Conservation (phyloP, 2,888 invertebrate species). For the Eupsilia transversa region DNA sequence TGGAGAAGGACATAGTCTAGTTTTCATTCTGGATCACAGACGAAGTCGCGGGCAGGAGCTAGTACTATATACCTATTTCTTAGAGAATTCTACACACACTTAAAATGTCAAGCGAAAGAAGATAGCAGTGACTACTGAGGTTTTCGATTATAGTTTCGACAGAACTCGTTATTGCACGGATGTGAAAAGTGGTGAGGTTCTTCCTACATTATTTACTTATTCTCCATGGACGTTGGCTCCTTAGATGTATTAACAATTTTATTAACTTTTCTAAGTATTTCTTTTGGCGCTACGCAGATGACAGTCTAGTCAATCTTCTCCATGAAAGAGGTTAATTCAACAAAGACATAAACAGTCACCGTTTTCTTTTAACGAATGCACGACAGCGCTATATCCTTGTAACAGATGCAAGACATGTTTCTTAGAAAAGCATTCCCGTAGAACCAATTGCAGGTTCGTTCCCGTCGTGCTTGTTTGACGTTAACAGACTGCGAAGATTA, state of each 20-base stretch:
- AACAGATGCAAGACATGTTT: constrained; percentile 62
- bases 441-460: constrained; percentile 71
- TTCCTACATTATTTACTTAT: constrained; percentile 11
- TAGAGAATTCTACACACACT: constrained; percentile 28
- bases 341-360: constrained; percentile 22
- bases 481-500: constrained; percentile 74
- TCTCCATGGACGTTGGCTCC: not conserved
- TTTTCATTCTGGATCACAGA: not conserved
- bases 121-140: constrained; percentile 19
- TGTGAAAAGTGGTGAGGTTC: constrained; percentile 23
- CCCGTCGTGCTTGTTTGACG: constrained; percentile 64
- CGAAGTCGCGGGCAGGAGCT: not conserved
- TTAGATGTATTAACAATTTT: not conserved
- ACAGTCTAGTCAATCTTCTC: not conserved
- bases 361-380: constrained; percentile 40
- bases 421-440: constrained; percentile 62
- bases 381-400: constrained; percentile 34
- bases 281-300: not conserved
- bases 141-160: constrained; percentile 53
- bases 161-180: constrained; percentile 47
- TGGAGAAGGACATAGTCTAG: too few species aligned
- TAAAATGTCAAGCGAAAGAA: constrained; percentile 41
- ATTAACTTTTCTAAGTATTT: not conserved
- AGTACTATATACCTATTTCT: constrained; percentile 24
- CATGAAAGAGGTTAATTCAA: not conserved